phyloP scores from a whole-genome alignment of 2,888 invertebrate genomes.

The Ichneumoninae sp. region DNA sequence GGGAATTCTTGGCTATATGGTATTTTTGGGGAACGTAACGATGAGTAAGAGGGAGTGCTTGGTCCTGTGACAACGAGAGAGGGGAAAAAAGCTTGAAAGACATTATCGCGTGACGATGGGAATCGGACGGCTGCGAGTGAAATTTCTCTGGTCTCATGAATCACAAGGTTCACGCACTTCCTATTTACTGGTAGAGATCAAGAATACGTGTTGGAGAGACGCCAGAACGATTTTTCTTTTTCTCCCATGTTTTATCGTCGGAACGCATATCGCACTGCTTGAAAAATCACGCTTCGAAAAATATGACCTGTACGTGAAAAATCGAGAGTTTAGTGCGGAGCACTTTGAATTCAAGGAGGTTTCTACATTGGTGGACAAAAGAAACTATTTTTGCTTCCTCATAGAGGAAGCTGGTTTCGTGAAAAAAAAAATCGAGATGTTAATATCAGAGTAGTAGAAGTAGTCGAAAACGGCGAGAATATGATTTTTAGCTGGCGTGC shows the following conservation, averaged over 20 bases:
- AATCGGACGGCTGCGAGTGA: constrained; percentile 7
- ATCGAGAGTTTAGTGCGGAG: not conserved
- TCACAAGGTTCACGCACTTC: not conserved
- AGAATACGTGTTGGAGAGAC: not conserved
- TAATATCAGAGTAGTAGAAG: no score
- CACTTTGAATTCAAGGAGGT: not conserved
- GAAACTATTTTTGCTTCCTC: no score
- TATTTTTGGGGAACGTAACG: not conserved
- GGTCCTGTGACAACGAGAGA: not conserved
- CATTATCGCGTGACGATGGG: constrained; percentile 2
- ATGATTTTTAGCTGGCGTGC: no score
- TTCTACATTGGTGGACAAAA: no score
- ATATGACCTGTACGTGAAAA: not conserved
- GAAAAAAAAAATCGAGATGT: no score
- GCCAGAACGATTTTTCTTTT: not conserved
- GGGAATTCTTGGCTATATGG: not conserved
- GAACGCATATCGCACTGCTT: not conserved
- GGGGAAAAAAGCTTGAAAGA: not conserved
- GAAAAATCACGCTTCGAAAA: not conserved
- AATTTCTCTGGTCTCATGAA: constrained; percentile 1
- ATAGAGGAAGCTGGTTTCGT: no score
- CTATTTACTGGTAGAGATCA: not conserved
- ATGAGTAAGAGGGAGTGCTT: not conserved
- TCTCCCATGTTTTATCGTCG: not conserved
- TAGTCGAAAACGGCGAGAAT: no score